Evolutionary conservation across 1,140 invertebrate genomes (phyloP).

Genomic region (Papilio polytes): DNA sequence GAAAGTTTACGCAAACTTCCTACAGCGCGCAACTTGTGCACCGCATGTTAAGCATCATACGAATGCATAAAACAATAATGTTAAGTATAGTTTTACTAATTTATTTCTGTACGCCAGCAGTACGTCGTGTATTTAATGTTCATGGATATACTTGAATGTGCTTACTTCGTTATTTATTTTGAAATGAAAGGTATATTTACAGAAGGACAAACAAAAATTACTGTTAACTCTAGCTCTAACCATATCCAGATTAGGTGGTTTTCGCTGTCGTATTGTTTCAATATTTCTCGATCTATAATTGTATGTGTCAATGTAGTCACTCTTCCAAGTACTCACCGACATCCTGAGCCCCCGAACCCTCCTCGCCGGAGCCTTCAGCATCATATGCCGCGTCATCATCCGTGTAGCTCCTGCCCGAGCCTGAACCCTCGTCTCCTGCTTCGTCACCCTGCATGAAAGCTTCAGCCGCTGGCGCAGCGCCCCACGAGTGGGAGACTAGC

Average conservation of each 20-base stretch:
- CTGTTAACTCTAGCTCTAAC: too few relatives aligned
- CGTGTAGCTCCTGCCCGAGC: conserved; percentile 69
- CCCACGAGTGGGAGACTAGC: conserved; percentile 68
- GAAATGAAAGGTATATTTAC: too few relatives aligned
- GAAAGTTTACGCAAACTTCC: conserved; percentile 33
- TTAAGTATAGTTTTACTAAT: not conserved
- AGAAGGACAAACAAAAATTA: not conserved
- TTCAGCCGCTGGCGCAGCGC: conserved; percentile 63
- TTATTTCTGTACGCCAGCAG: conserved; percentile 6
- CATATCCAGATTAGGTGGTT: too few relatives aligned
- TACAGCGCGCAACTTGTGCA: conserved; percentile 34
- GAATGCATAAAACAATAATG: conserved; percentile 1
- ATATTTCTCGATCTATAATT: too few relatives aligned
- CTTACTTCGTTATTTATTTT: too few relatives aligned
- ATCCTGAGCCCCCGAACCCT: conserved; percentile 71
- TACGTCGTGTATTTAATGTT: not conserved
- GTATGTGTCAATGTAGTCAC: not conserved
- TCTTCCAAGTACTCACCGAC: conserved; percentile 50
- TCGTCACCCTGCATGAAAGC: conserved; percentile 81
- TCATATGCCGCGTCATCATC: conserved; percentile 69
- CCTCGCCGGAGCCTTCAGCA: conserved; percentile 68
- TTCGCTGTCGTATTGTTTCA: not conserved
- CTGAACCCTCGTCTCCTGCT: conserved; percentile 73
- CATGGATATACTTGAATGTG: not conserved
- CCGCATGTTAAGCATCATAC: conserved; percentile 40